These are phyloP conservation scores for Drosophila subpulchrella DNA, from an alignment of 1,140 invertebrate species.

Conservation along the genomic window DNA sequence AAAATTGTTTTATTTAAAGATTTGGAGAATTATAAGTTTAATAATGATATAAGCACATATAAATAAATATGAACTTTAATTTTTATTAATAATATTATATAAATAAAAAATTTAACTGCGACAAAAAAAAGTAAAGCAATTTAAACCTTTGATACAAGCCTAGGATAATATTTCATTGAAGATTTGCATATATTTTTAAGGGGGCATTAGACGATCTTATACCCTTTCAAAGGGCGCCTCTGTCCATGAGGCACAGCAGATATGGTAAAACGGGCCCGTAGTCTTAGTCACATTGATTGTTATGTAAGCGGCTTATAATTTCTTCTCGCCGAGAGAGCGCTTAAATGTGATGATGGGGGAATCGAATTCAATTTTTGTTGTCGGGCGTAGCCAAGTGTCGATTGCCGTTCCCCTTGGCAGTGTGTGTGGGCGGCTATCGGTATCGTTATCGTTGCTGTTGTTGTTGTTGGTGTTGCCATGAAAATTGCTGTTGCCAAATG, in stretches of 20 bases:
- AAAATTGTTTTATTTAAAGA: no score
- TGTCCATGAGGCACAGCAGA: constrained; percentile 2
- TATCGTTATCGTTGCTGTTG: constrained; percentile 35
- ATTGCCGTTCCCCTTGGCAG: constrained; percentile 29
- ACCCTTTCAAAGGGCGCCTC: constrained; percentile 10
- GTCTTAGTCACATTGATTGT: constrained; percentile 51
- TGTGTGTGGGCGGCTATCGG: constrained; percentile 33
- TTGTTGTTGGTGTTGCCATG: constrained; percentile 11
- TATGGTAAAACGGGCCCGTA: constrained; percentile 33
- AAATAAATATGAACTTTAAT: no score
- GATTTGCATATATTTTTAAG: neutral
- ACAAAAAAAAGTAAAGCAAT: no score
- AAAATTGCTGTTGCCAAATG: constrained; percentile 57
- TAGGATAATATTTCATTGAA: no score
- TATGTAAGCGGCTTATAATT: constrained; percentile 67
- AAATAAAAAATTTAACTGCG: no score
- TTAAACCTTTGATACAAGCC: no score
- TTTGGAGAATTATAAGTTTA: no score
- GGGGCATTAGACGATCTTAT: rapidly evolving
- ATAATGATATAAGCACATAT: no score
- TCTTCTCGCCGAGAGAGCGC: constrained; percentile 35
- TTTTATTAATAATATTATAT: no score
- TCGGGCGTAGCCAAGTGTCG: constrained; percentile 50
- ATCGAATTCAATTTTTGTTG: constrained; percentile 42
- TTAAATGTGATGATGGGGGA: constrained; percentile 9